phyloP scores from a whole-genome alignment of 2,888 invertebrate species.

The Lasioglossum zephyrum region DNA sequence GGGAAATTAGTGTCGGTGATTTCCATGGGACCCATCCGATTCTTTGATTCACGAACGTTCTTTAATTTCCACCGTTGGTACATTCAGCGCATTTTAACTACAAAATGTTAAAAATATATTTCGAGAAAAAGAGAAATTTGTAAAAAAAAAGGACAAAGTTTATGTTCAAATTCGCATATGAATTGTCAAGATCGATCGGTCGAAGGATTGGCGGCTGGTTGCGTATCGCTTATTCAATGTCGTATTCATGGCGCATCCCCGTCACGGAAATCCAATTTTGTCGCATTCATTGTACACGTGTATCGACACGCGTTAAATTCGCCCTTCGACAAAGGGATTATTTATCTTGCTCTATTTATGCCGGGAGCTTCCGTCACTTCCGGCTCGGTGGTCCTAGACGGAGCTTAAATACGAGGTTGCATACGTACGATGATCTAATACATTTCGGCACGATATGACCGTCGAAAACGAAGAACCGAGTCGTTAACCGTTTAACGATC shows the following conservation, averaged over 20 bases:
- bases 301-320: conserved; percentile 19
- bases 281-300: conserved; percentile 6
- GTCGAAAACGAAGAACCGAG: conserved; percentile 36
- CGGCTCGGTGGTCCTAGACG: conserved; percentile 13
- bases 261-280: not conserved
- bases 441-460: conserved; percentile 11
- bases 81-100: too few relatives aligned
- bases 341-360: conserved; percentile 43
- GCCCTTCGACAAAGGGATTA: conserved; percentile 22
- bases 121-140: not conserved
- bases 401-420: conserved; percentile 24
- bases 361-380: conserved; percentile 33
- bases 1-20: too few relatives aligned
- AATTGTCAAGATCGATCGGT: not conserved
- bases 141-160: not conserved
- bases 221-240: not conserved
- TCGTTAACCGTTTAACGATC: conserved; percentile 61
- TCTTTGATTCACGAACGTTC: too few relatives aligned
- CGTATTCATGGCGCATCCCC: not conserved
- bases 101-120: too few relatives aligned
- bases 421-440: conserved; percentile 27
- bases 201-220: not conserved
- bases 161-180: not conserved
- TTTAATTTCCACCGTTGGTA: too few relatives aligned
- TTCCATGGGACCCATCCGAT: too few relatives aligned